Conservation (phyloP, 2,113 vertebrate species). For the Zootoca vivipara region DNA sequence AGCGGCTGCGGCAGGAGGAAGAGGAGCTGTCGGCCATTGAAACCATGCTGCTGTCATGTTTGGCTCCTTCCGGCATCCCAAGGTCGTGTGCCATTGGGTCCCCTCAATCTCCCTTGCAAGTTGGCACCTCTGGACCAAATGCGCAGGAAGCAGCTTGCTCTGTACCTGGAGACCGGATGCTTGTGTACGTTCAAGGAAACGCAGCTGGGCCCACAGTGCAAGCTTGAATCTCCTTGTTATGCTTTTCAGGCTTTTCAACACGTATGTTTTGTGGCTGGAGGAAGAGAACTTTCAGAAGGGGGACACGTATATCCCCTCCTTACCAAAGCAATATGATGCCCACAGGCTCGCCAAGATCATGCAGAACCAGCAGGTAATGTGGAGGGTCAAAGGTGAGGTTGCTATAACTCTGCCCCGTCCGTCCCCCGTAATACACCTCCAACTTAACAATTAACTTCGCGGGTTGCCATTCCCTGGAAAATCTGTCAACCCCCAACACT, state of each 20-base stretch:
- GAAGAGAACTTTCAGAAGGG: conserved; percentile 94
- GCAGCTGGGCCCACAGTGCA: rapidly evolving
- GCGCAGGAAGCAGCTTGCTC: too few species aligned
- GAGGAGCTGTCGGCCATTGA: too few species aligned
- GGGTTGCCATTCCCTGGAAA: too few species aligned
- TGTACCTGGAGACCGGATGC: too few species aligned
- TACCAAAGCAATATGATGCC: conserved; percentile 91
- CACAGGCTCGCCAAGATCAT: conserved; percentile 92
- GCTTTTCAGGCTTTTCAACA: conserved; percentile 86
- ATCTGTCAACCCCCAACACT: too few species aligned
- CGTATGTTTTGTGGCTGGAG: conserved; percentile 92
- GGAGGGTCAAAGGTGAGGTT: too few species aligned
- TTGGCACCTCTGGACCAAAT: too few species aligned
- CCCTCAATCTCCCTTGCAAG: too few species aligned
- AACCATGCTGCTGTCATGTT: too few species aligned
- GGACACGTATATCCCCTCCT: conserved; percentile 90
- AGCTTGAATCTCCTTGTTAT: neutral
- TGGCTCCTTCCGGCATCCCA: too few species aligned
- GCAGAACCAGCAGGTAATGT: conserved; percentile 87
- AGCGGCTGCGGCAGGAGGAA: too few species aligned
- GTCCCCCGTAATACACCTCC: rapidly evolving
- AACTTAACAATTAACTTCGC: neutral
- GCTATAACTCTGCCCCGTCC: rapidly evolving
- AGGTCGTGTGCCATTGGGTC: too few species aligned
- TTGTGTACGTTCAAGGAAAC: neutral